These are phyloP conservation scores for Tyto alba DNA, from an alignment of 2,113 vertebrate species.

Conservation along the genomic window DNA sequence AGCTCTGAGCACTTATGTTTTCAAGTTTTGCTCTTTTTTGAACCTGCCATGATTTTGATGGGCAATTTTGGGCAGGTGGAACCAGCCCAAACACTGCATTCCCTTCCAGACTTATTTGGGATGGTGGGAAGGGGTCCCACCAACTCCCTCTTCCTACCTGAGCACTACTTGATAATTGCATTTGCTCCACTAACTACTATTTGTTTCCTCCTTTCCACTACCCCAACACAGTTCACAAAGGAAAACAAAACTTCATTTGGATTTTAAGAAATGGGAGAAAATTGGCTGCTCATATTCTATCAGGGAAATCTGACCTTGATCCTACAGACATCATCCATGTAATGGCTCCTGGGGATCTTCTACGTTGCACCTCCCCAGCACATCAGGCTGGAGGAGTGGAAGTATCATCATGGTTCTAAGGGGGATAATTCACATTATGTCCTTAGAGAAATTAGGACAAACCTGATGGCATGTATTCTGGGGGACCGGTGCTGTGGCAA, in stretches of 20 bases:
- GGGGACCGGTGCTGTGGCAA: neutral
- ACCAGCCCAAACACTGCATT: accelerated
- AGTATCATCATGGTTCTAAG: accelerated
- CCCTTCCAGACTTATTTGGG: neutral
- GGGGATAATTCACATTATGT: neutral
- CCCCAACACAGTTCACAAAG: neutral
- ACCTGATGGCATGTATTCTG: neutral
- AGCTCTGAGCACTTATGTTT: neutral
- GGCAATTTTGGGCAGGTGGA: neutral
- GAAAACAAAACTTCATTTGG: neutral
- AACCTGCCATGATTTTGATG: neutral
- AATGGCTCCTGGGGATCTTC: neutral
- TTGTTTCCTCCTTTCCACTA: neutral
- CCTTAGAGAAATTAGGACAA: neutral
- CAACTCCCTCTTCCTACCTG: neutral
- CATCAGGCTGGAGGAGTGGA: neutral
- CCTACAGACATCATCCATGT: accelerated
- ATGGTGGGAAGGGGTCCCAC: neutral
- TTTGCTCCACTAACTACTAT: neutral
- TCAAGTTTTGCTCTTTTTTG: neutral
- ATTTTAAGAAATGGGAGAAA: neutral
- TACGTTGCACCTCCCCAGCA: neutral
- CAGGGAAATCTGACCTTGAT: neutral
- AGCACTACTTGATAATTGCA: neutral
- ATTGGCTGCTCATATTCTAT: neutral